phyloP scores from a whole-genome alignment of 2,113 vertebrate genomes.

The Illadopsis cleaveri region DNA sequence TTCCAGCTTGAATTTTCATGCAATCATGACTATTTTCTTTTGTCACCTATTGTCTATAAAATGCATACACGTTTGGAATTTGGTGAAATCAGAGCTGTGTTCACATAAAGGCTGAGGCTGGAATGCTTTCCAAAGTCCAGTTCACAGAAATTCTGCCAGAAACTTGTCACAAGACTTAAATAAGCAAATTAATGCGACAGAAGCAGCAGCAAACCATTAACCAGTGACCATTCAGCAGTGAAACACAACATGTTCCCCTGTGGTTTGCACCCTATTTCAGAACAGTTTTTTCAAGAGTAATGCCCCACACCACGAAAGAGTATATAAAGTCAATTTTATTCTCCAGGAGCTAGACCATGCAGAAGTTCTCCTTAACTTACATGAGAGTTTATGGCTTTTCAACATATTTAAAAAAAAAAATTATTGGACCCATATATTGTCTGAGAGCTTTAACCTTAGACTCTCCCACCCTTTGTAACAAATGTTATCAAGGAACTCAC shows the following conservation, averaged over 20 bases:
- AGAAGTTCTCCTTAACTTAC: background rate
- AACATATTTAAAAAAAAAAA: background rate
- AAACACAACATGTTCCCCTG: background rate
- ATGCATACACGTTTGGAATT: background rate
- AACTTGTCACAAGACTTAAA: background rate
- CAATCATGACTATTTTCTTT: background rate
- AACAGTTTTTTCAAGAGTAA: background rate
- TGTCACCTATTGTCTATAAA: background rate
- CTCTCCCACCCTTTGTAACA: background rate
- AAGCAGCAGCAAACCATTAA: background rate
- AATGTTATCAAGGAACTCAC: background rate
- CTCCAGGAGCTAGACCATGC: background rate
- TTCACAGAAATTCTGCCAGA: background rate
- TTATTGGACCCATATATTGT: background rate
- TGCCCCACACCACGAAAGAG: background rate
- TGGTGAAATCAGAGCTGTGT: background rate
- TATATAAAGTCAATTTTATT: background rate
- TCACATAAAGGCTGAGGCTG: background rate
- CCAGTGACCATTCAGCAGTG: background rate
- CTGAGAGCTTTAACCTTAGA: background rate
- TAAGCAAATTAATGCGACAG: background rate
- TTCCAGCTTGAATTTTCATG: background rate
- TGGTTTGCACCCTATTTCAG: background rate
- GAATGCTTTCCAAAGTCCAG: background rate
- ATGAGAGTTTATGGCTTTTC: background rate